phyloP scores from a whole-genome alignment of 1,140 invertebrate species.

The Nixonia krombeini region DNA sequence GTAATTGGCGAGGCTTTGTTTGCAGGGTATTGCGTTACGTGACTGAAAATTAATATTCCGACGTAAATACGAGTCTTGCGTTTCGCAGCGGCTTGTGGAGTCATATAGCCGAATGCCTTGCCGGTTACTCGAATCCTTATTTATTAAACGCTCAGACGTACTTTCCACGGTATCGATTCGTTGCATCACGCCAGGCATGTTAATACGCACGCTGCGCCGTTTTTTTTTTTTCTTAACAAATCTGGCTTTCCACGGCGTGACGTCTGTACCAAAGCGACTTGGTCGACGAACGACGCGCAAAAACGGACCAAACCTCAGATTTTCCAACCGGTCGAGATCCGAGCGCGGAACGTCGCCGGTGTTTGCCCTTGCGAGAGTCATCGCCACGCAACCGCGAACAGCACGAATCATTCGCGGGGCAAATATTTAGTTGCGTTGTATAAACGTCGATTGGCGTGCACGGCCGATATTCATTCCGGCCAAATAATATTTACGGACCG shows the following conservation, averaged over 20 bases:
- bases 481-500: not conserved
- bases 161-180: not conserved
- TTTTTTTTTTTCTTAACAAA: too few species aligned
- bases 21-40: not conserved
- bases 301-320: too few species aligned
- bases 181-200: too few species aligned
- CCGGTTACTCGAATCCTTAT: not conserved
- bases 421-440: not conserved
- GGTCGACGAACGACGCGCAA: too few species aligned
- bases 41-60: constrained; percentile 1
- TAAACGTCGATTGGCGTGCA: not conserved
- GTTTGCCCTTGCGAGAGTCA: too few species aligned
- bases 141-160: not conserved
- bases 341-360: too few species aligned
- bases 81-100: not conserved
- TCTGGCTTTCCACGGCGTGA: too few species aligned
- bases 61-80: not conserved
- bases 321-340: too few species aligned
- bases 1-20: not conserved
- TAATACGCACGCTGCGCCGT: too few species aligned
- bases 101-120: not conserved
- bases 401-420: too few species aligned
- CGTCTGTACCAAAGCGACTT: too few species aligned
- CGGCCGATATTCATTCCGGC: not conserved
- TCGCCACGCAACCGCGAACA: not conserved